Evolutionary conservation across 2,888 invertebrate species (phyloP).

Genomic region (Scelioninae gen. 1): DNA sequence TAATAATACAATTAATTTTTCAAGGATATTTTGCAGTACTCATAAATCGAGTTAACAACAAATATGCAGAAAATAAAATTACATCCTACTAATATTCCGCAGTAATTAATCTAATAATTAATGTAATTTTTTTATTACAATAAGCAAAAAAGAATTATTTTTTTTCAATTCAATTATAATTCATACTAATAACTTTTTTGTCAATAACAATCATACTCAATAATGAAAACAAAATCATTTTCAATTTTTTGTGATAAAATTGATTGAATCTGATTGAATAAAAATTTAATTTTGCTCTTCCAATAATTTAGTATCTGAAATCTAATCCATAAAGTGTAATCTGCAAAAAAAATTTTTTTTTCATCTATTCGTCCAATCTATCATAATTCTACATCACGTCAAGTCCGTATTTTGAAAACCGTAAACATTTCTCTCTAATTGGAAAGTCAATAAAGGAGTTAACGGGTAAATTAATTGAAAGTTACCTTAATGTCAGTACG

Average conservation of each 20-base stretch:
- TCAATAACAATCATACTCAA: no score
- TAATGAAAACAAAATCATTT: no score
- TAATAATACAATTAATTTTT: not conserved
- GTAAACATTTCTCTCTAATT: slow-evolving; percentile 6
- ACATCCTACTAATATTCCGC: no score
- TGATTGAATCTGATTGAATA: no score
- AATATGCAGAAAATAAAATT: not conserved
- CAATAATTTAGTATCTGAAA: no score
- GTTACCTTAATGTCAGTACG: slow-evolving; percentile 19
- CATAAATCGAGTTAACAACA: not conserved
- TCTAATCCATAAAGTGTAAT: not conserved
- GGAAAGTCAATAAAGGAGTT: slow-evolving; percentile 14
- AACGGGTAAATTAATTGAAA: slow-evolving; percentile 15
- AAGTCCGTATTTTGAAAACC: not conserved
- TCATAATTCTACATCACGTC: slow-evolving; percentile 11
- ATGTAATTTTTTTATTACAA: no score
- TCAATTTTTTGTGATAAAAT: no score
- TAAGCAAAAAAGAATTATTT: no score
- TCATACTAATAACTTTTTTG: no score
- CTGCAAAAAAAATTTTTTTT: not conserved
- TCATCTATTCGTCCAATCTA: not conserved
- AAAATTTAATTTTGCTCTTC: no score
- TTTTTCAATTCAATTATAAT: no score
- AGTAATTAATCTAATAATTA: no score
- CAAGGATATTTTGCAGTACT: not conserved